Evolutionary conservation across 2,797 vertebrate genomes (phyloP), one percentile per base, ranked within the genome.

Genomic region (Myripristis jacobus): DNA sequence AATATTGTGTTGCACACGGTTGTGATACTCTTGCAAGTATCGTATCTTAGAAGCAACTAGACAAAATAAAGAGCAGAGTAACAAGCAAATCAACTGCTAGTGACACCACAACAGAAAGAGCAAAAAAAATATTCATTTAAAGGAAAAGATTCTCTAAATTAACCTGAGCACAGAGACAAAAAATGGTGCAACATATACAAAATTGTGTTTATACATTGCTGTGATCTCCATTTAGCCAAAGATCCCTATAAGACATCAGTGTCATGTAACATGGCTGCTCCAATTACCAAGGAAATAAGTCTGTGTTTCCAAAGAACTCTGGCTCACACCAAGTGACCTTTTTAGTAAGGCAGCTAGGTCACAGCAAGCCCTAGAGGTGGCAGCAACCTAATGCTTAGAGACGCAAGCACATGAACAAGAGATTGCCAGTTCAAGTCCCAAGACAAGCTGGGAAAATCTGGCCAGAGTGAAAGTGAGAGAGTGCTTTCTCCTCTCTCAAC

Each of bases 21-120:
- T 99, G 95, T 99, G 98, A 94, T 99, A 99, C 90, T 99, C 98
- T 93, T 99, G 98, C 92, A 99, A 96, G 94, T 99, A 98, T 92
- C 98, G 97, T 88, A 99, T 98, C 96, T 99, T 99, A 94, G 98
- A 99, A 92, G 98, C 96, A 98, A 99, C 98, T 98, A 93, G 90
- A 96, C 90, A 94, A 93, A 87, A 93, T 88, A 87, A 94, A 94
- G 83, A 93, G 90, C 84, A 94, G 92, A 94, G 89, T 86, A 73
- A 93, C 83, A 93, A 79, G 73, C 70, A 88, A 75, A 89, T 94
- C 88, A 92, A 90, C 80, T 58, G 87, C 66, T 43, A 50, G 70
- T 67, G 70, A 72, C 60, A 75, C 68, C 74, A 56, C 19, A 22
- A 41, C 21, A 56, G n/a, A 7, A 31, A 27, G 34, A 27, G 21